Base-by-base conservation (phyloP, 2,888 invertebrate species). In the Sphaerophoria rueppellii region DNA sequence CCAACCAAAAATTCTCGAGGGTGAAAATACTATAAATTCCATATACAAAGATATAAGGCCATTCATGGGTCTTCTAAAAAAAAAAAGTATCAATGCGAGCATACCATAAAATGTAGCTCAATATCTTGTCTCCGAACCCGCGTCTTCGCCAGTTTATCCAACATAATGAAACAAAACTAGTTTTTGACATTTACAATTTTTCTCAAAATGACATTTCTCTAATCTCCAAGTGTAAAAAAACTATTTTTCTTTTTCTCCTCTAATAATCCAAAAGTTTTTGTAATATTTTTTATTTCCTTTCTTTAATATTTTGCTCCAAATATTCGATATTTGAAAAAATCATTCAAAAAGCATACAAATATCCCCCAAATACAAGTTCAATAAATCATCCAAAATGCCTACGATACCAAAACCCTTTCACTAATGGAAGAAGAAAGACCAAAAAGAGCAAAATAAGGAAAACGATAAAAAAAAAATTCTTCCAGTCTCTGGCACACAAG, bases 161-260 rank as follows among this genome's bases (percentile, higher is more conserved):
- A 77, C 35, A 16, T 11, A 32, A 35, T 46, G 7, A 35, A 57
- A 24, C 32, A 60, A 9, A 50, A 71, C 50, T 50, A 57, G 24
- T 24, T 24, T 24, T 24, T 24, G 24, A 24, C 24, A 24, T 24
- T 24, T 24, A 24, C 24, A 24, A 24, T 24, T 24, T 24, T 24
- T 24, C 11, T 63, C 5, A 46, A 58, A 46, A 14, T 83, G 82
- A 79, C 82, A 83, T 79, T 83, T 70, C 67, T 52, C 48, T 54
- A 58, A 73, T 76, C 14, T 48, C 24, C 50, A 83, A 61, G 67
- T 11, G 40, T 71, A 46, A 75, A 77, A 52, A 72, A 60, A 43
- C 69, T 61, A 71, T 79, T 72, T 83, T 82, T 43, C 60, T 69
- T 83, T 74, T 78, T 65, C 63, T 55, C 32, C 43, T 40, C 52